Conservation (phyloP, 2,888 invertebrate species). For the Mesochorus sp. region DNA sequence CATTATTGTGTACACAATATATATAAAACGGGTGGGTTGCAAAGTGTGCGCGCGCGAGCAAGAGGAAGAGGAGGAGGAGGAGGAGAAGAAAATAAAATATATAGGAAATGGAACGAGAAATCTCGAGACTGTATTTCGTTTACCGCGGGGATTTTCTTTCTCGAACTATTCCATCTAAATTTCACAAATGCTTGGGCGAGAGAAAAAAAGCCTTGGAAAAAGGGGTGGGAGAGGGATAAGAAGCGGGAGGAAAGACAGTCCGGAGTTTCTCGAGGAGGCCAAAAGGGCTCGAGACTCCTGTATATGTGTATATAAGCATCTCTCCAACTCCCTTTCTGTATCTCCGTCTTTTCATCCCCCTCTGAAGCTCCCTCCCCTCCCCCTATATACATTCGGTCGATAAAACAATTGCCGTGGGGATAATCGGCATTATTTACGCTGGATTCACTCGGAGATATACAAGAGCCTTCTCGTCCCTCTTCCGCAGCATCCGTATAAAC, state of each 20-base stretch:
- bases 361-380: constrained; percentile 33
- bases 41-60: no score
- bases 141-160: constrained; percentile 56
- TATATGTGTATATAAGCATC: constrained; percentile 24
- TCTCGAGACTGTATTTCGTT: constrained; percentile 44
- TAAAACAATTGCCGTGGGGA: constrained; percentile 82
- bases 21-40: background rate
- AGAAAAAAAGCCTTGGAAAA: background rate
- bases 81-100: background rate
- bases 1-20: constrained; percentile 50
- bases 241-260: constrained; percentile 3
- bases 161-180: constrained; percentile 56
- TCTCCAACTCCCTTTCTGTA: constrained; percentile 24
- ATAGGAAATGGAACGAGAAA: constrained; percentile 2
- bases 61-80: constrained; percentile 22
- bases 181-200: constrained; percentile 8
- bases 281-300: constrained; percentile 4
- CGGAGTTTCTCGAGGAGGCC: constrained; percentile 17
- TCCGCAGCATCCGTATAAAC: constrained; percentile 31
- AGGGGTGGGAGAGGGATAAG: background rate
- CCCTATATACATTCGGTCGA: constrained; percentile 77
- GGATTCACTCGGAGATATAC: constrained; percentile 78
- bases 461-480: constrained; percentile 44
- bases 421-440: constrained; percentile 82
- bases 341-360: constrained; percentile 29